Evolutionary conservation across 2,113 vertebrate genomes (phyloP).

Genomic region (Mormoops blainvillei): DNA sequence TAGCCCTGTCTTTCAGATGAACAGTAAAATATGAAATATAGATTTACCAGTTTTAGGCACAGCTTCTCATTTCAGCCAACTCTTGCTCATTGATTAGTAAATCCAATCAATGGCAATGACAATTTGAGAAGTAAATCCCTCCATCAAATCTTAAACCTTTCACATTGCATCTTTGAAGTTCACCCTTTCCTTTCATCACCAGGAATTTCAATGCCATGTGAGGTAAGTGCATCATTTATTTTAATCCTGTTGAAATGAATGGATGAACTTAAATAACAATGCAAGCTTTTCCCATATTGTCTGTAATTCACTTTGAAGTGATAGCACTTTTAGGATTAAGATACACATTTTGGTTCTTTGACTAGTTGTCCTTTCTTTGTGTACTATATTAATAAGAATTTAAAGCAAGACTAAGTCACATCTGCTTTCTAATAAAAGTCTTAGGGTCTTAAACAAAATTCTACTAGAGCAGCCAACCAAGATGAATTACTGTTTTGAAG

Average conservation of each 20-base stretch:
- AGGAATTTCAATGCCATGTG: background rate
- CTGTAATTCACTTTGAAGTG: conserved; percentile 55
- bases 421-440: conserved; percentile 16
- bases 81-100: conserved; percentile 64
- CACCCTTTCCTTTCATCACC: background rate
- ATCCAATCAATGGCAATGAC: conserved; percentile 69
- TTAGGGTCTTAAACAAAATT: conserved; percentile 48
- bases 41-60: conserved; percentile 48
- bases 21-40: conserved; percentile 64
- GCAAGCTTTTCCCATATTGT: background rate
- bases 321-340: conserved; percentile 49
- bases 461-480: conserved; percentile 20
- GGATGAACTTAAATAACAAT: conserved; percentile 50
- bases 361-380: conserved; percentile 48
- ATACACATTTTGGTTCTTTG: conserved; percentile 35
- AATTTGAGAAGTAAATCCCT: conserved; percentile 69
- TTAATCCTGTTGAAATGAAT: conserved; percentile 62
- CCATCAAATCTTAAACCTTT: conserved; percentile 40
- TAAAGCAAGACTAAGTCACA: conserved; percentile 34
- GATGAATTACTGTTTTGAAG: conserved; percentile 57
- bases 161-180: conserved; percentile 21
- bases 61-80: conserved; percentile 48
- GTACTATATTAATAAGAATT: conserved; percentile 46
- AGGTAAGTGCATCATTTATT: conserved; percentile 58
- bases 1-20: background rate